Evolutionary conservation across 2,888 invertebrate genomes (phyloP), one percentile per base, ranked within the genome.

Genomic region (Linnaemya vulpina): DNA sequence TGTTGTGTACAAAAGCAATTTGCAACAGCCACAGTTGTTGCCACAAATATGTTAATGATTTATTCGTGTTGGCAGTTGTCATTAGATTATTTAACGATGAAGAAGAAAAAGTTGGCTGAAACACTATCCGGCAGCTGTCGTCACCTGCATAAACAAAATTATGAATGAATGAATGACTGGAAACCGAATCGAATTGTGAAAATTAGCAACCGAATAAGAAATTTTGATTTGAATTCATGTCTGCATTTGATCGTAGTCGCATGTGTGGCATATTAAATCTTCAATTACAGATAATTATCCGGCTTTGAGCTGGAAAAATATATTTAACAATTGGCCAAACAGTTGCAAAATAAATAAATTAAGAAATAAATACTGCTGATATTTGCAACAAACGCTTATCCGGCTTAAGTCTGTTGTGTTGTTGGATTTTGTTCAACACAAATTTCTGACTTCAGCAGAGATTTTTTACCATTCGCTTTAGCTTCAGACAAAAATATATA

Each of bases 241-340:
- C 65, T 49, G 25, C 55, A 40, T 46, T 17, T n/a, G 20, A 7
- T 5, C 10, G 38, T 35, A 2, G 58, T n/a, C 46, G n/a, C 43
- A 11, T 51, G 60, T 68, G 25, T 63, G 46, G 65, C 53, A 81
- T 68, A 75, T 62, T 81, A 68, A 81, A 67, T 49, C 43, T 38
- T 75, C 63, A 82, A 82, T 82, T 82, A 82, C 25, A 71, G 40
- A 82, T 85, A 85, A 85, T 85, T 85, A 85, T 75, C 46, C 46
- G 15, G 74, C 60, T 70, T 63, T 22, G 60, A 78, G 81, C 73
- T 70, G 63, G n/a, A 58, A 30, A 35, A 30, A 43, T 20, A 30
- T 25, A 49, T 49, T 20, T n/a, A 25, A 65, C 38, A 11, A 40
- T 58, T 67, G 11, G 17, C 17, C 25, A 60, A 71, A 55, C 63